phyloP scores from a whole-genome alignment of 1,140 invertebrate genomes.

The Dendrolimus punctatus region DNA sequence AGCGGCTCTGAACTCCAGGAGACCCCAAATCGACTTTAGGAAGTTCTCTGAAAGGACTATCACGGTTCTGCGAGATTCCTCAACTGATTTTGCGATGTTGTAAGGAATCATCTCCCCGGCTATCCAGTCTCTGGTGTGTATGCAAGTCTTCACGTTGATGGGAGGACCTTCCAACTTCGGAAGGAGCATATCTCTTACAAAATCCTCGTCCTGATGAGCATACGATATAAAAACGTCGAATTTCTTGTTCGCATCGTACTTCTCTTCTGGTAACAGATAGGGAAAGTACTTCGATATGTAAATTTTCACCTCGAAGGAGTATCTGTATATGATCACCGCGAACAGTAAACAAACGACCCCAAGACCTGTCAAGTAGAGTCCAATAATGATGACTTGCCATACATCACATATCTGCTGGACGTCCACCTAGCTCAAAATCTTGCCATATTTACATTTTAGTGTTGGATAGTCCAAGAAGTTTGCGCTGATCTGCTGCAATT shows the following conservation, averaged over 20 bases:
- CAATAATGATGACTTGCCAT: background rate
- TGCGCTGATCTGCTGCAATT: background rate
- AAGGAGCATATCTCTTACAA: slow-evolving; percentile 1
- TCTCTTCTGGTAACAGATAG: background rate
- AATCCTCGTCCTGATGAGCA: slow-evolving; percentile 8
- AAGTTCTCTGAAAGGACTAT: slow-evolving; percentile 88
- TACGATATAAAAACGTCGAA: slow-evolving; percentile 13
- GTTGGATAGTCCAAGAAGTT: background rate
- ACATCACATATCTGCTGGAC: background rate
- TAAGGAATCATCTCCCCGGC: slow-evolving; percentile 10
- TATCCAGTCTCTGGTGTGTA: slow-evolving; percentile 13
- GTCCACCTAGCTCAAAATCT: background rate
- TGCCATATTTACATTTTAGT: background rate
- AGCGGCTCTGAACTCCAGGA: slow-evolving; percentile 86
- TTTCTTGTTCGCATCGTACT: background rate
- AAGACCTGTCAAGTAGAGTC: background rate
- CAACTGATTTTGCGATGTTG: slow-evolving; percentile 74
- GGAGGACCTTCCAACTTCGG: slow-evolving; percentile 3
- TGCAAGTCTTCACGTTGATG: slow-evolving; percentile 6
- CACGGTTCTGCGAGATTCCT: slow-evolving; percentile 85
- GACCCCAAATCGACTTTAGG: slow-evolving; percentile 87
- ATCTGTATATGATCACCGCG: background rate
- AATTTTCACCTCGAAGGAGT: background rate
- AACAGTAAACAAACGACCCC: background rate
- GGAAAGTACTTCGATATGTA: background rate